phyloP scores from a whole-genome alignment of 2,888 invertebrate genomes.

The Pristionchus mayeri region DNA sequence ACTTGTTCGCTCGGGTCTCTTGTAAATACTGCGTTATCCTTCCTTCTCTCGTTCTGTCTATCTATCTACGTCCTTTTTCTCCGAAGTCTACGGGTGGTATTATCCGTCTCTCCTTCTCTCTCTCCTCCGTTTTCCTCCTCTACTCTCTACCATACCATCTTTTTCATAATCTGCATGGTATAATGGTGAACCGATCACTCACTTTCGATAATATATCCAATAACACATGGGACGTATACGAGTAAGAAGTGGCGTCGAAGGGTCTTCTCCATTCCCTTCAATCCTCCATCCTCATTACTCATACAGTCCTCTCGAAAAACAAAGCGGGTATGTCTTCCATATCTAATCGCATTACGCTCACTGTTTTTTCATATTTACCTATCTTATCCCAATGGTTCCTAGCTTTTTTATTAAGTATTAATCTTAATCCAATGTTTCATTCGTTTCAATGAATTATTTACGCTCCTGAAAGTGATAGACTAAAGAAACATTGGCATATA shows the following conservation, averaged over 20 bases:
- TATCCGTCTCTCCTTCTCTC: not conserved
- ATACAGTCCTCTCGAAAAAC: not conserved
- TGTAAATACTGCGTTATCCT: not conserved
- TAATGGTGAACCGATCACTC: constrained; percentile 41
- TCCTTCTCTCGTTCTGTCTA: not conserved
- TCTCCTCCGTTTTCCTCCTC: not conserved
- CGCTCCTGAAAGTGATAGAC: no score
- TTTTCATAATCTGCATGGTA: constrained; percentile 39
- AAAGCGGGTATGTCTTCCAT: not conserved
- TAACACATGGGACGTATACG: constrained; percentile 4
- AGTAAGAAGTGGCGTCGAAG: not conserved
- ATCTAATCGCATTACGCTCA: not conserved
- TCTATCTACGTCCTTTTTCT: constrained; percentile 33
- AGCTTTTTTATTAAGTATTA: no score
- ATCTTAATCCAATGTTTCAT: no score
- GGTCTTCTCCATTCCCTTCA: not conserved
- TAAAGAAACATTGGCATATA: no score
- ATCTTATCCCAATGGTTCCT: no score
- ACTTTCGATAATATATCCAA: constrained; percentile 35
- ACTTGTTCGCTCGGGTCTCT: not conserved
- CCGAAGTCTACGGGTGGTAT: constrained; percentile 34
- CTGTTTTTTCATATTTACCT: no score
- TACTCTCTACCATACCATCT: not conserved
- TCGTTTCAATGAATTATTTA: no score
- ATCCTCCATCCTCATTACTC: not conserved